Evolutionary conservation across 2,888 invertebrate genomes (phyloP).

Genomic region (Lycocerus yunnanus): DNA sequence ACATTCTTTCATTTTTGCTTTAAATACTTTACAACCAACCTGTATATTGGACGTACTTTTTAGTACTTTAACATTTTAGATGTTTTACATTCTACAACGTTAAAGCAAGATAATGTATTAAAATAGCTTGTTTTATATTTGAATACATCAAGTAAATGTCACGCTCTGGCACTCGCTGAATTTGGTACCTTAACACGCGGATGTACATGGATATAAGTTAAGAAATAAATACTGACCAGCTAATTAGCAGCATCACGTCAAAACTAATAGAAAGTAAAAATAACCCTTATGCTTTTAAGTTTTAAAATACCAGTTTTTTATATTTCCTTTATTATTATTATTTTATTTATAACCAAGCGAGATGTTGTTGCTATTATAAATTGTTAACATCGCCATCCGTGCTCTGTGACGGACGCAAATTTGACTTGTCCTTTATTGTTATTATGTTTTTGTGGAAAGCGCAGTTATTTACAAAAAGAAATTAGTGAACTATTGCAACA

Average conservation of each 20-base stretch:
- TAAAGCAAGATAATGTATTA: not conserved
- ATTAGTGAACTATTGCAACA: not conserved
- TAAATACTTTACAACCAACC: no score
- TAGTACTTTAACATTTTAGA: not conserved
- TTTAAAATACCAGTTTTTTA: not conserved
- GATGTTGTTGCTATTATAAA: not conserved
- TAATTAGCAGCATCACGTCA: not conserved
- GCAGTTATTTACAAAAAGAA: not conserved
- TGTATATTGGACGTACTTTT: not conserved
- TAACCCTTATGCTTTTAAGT: not conserved
- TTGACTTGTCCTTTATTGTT: not conserved
- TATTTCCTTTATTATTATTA: not conserved
- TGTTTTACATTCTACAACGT: not conserved
- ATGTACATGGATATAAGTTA: not conserved
- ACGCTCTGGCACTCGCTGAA: slow-evolving; percentile 35
- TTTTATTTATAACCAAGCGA: not conserved
- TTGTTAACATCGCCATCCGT: not conserved
- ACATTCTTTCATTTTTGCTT: no score
- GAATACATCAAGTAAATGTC: slow-evolving; percentile 40
- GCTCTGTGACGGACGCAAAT: not conserved
- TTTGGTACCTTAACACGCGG: slow-evolving; percentile 1
- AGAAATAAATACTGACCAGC: not conserved
- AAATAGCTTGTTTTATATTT: slow-evolving; percentile 31
- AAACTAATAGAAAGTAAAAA: slow-evolving; percentile 1
- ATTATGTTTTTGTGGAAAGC: not conserved